Base-by-base conservation (phyloP, 2,888 invertebrate species). In the Merodon equestris region DNA sequence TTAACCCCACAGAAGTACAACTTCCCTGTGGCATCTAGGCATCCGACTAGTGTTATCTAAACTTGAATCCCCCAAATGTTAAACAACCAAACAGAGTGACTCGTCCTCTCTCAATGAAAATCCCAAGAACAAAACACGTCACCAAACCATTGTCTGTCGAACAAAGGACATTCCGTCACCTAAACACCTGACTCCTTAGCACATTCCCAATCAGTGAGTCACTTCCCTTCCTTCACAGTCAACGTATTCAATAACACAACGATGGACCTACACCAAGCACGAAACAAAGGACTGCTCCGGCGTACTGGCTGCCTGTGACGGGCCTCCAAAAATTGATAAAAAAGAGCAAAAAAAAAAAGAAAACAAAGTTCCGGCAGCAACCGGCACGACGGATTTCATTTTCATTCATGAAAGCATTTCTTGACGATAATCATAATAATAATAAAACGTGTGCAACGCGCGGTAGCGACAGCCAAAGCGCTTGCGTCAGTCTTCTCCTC, bases 381-480 rank as follows among this genome's bases (percentile, higher is more conserved):
- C 58, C 67, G 67, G 60, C 74, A n/a, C 40, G 27, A 50, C 50
- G 34, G 73, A 73, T 53, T 68, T 77, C 5, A 50, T 47, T 74
- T 79, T 79, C 79, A 79, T 79, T 79, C 68, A 79, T 74, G 72
- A 74, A 74, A 60, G 58, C 68, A 74, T 68, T 77, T 67, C 64
- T 15, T 42, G 45, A 27, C 57, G 40, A 68, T 38, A 56, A 58
- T 27, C 51, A 36, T 73, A 64, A 70, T 56, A 79, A 79, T 64
- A 72, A 77, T 63, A 63, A 27, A 79, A 56, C 68, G 63, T 60
- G 64, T 68, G 54, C 61, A 48, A 12, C 42, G 57, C 53, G 17
- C 48, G 47, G 14, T 47, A 47, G 38, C 13, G 18, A 34, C 4
- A 36, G 54, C 74, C 68, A 50, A 47, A 68, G 79, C 79, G 79